Conservation (phyloP, 2,797 vertebrate genomes). For the Buphagus erythrorhynchus region DNA sequence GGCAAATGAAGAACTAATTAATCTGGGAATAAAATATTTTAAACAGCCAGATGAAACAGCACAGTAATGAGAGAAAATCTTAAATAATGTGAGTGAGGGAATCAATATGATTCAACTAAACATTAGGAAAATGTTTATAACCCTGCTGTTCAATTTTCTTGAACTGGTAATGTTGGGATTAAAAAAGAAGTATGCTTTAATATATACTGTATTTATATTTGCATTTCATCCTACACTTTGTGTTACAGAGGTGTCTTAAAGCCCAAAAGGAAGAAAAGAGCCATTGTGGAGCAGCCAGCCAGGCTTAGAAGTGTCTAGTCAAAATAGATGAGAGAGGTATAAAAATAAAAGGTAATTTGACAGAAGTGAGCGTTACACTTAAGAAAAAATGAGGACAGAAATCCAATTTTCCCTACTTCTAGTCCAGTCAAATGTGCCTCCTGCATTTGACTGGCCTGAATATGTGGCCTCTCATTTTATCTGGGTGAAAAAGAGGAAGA, state of each 20-base stretch:
- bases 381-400: background rate
- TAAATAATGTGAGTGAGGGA: background rate
- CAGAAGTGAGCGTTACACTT: background rate
- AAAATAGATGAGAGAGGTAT: background rate
- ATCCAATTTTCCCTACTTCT: background rate
- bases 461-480: background rate
- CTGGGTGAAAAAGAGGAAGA: background rate
- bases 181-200: background rate
- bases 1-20: background rate
- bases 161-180: background rate
- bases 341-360: background rate
- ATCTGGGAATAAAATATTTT: background rate
- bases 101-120: background rate
- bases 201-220: background rate
- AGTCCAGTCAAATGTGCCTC: background rate
- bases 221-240: background rate
- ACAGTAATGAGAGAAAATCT: background rate
- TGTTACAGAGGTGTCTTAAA: background rate
- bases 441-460: background rate
- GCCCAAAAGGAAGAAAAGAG: background rate
- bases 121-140: background rate
- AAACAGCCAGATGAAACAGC: background rate
- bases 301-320: background rate
- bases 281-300: background rate
- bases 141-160: background rate